phyloP scores from a whole-genome alignment of 2,888 invertebrate genomes.

The Andrena marginata region DNA sequence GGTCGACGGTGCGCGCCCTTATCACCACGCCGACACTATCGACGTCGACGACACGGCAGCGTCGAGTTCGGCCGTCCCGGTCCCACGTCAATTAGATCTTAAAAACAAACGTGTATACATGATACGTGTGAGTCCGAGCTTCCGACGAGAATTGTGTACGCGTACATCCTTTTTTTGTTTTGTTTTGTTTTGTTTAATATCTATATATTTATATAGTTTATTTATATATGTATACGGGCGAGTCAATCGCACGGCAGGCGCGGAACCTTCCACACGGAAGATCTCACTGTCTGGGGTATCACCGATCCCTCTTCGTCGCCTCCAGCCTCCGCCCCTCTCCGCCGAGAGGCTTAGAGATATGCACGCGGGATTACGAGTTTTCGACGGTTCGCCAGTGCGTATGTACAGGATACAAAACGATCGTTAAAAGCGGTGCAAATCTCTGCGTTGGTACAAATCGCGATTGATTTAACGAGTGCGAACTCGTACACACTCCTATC shows the following conservation, averaged over 20 bases:
- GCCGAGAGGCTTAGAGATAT: not conserved
- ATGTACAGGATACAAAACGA: conserved; percentile 69
- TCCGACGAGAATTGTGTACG: conserved; percentile 32
- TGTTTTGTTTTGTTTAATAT: conserved; percentile 47
- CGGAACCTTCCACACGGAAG: conserved; percentile 39
- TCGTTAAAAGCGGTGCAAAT: conserved; percentile 39
- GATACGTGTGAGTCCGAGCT: conserved; percentile 36
- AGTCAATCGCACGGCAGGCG: conserved; percentile 61
- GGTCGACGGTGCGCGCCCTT: conserved; percentile 1
- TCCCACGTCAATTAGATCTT: conserved; percentile 51
- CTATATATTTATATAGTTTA: conserved; percentile 68
- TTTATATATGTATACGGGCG: conserved; percentile 73
- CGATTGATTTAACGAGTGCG: conserved; percentile 5
- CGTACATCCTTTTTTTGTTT: conserved; percentile 33
- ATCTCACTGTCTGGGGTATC: conserved; percentile 29
- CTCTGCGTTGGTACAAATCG: conserved; percentile 83
- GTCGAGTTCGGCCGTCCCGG: conserved; percentile 36
- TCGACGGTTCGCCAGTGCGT: conserved; percentile 39
- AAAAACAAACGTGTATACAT: conserved; percentile 57
- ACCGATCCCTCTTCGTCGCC: not conserved
- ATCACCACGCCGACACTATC: not conserved
- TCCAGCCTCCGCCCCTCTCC: not conserved
- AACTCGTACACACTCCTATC: conserved; percentile 75
- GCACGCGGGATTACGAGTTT: conserved; percentile 16
- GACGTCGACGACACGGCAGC: conserved; percentile 1